Conservation (phyloP, 2,888 invertebrate genomes). For the Mesoligia furuncula region DNA sequence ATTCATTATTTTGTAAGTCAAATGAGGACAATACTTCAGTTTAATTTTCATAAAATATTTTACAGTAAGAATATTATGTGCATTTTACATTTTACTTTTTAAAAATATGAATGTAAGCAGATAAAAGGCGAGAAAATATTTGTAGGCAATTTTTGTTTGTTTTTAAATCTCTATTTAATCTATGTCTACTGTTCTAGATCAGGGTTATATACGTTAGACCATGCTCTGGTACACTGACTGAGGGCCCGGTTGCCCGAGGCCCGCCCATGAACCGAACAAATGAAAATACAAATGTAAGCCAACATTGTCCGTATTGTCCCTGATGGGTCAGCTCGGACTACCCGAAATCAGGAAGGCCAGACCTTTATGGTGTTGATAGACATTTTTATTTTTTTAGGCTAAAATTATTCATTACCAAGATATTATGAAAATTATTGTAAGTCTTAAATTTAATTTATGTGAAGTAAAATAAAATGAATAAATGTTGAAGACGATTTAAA, state of each 20-base stretch:
- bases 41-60: not conserved
- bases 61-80: not conserved
- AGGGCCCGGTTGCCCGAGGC: not conserved
- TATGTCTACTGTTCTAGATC: not conserved
- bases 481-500: constrained; percentile 8
- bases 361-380: not conserved
- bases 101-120: not conserved
- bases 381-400: not conserved
- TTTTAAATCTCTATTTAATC: not conserved
- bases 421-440: not conserved
- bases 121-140: not conserved
- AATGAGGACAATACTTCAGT: constrained; percentile 15
- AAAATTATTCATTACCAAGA: not conserved
- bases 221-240: not conserved
- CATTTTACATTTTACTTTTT: not conserved
- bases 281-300: not conserved
- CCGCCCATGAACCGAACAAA: not conserved
- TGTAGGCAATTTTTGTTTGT: not conserved
- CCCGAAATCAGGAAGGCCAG: not conserved
- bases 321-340: not conserved
- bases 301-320: not conserved
- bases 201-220: not conserved
- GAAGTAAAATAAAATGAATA: constrained; percentile 16
- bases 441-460: not conserved
- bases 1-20: constrained; percentile 10